These are phyloP conservation scores for Apteryx owenii DNA, from an alignment of 2,113 vertebrate genomes.

Conservation along the genomic window DNA sequence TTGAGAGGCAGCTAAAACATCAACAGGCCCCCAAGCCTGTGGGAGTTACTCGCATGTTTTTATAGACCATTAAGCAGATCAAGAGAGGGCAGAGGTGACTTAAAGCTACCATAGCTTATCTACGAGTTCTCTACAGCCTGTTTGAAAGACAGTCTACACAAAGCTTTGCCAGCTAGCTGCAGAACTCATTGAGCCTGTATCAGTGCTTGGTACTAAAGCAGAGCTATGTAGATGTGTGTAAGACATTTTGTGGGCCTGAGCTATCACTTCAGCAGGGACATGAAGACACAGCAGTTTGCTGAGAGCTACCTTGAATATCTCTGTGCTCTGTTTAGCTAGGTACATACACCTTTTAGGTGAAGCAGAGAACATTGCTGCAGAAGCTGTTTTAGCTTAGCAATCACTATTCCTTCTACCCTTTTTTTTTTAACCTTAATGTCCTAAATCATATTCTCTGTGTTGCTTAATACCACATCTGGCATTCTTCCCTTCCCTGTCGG, in stretches of 20 bases:
- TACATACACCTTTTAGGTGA: accelerated
- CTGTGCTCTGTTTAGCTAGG: accelerated
- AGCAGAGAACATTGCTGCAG: background rate
- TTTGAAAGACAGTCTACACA: accelerated
- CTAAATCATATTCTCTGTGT: slow-evolving; percentile 36
- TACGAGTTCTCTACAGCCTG: background rate
- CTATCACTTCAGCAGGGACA: accelerated
- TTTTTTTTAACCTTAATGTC: slow-evolving; percentile 15
- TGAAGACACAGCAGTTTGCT: accelerated
- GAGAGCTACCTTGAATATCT: background rate
- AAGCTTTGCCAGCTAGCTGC: background rate
- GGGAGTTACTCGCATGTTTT: background rate
- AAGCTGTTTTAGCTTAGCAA: slow-evolving; percentile 31
- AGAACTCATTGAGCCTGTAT: accelerated
- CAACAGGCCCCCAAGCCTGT: background rate
- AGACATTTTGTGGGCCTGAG: background rate
- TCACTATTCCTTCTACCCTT: background rate
- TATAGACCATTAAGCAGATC: slow-evolving; percentile 2
- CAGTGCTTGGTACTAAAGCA: background rate
- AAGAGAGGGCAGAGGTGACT: background rate
- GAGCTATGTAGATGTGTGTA: background rate
- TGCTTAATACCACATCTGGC: slow-evolving; percentile 63
- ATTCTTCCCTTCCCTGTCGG: slow-evolving; percentile 24
- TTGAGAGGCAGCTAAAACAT: background rate
- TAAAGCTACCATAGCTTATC: background rate